Evolutionary conservation across 2,113 vertebrate genomes (phyloP), one percentile per base, ranked within the genome.

Genomic region (Oxyura jamaicensis): DNA sequence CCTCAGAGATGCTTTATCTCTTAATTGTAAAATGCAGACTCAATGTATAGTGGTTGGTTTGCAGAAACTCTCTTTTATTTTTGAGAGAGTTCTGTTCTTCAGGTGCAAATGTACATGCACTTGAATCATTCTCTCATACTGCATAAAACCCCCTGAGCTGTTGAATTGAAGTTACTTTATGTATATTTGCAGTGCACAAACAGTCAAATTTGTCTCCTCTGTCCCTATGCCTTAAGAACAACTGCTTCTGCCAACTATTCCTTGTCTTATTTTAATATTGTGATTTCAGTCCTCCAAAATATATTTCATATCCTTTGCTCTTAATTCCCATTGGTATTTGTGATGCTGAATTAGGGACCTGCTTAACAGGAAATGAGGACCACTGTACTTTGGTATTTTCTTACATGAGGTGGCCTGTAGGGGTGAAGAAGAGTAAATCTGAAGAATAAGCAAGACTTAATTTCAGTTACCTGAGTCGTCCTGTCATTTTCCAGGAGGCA

Each of bases 401-500:
- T 92, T 29, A 17, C 29, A 7, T 58, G 59, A 71, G 12, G 16
- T 85, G 48, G 60, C 52, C 28, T 81, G 11, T 39, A 63, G 11
- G 29, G 39, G 36, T 39, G 42, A 11, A 75, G 69, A 83, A 68
- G 36, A 80, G 36, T 67, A 19, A 76, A 13, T 72, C 17, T 80
- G 58, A 82, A 62, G 74, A 82, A 41, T 67, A 71, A 58, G 50
- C 52, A 75, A 48, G 46, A 35, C 66, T 55, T 29, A 60, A 46
- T 92, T 97, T 44, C 9, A 10, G n/a, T 97, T 95, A 56, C 58
- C 91, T 95, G 71, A 96, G 53, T 26, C 58, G 42, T 74, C 19
- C 88, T 96, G 63, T 86, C 75, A 23, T 95, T 89, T 96, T 97
- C 65, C 92, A 99, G 99, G 99, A 99, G 87, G 98, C 98, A 46